Conservation (phyloP, 2,113 vertebrate species). For the Gobiocypris rarus region DNA sequence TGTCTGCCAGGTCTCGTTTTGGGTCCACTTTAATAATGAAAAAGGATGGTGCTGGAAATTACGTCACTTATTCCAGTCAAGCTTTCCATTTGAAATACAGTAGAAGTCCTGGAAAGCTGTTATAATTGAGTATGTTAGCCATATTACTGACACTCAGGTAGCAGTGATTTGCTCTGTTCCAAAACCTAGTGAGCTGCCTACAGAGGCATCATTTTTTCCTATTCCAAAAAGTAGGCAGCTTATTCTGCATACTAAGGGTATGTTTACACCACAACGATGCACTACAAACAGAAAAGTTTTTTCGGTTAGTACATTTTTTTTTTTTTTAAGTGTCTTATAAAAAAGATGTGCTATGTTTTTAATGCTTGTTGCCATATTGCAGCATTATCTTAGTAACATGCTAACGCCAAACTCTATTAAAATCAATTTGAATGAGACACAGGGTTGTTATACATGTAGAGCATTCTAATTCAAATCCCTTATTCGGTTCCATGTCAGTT, state of each 20-base stretch:
- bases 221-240: not conserved
- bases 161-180: not conserved
- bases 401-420: too few relatives aligned
- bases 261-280: too few relatives aligned
- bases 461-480: not conserved
- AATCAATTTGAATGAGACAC: too few relatives aligned
- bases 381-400: too few relatives aligned
- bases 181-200: not conserved
- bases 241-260: not conserved
- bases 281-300: too few relatives aligned
- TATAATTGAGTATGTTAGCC: not conserved
- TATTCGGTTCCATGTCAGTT: not conserved
- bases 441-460: not conserved
- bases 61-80: not conserved
- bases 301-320: too few relatives aligned
- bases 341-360: too few relatives aligned
- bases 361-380: too few relatives aligned
- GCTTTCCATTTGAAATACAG: slow-evolving; percentile 7
- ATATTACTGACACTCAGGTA: not conserved
- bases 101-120: not conserved
- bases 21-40: slow-evolving; percentile 17
- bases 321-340: too few relatives aligned
- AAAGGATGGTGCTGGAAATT: not conserved
- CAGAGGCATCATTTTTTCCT: not conserved
- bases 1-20: not conserved